Evolutionary conservation across 2,113 vertebrate species (phyloP), one percentile per base, ranked within the genome.

Genomic region (Cercocebus atys): DNA sequence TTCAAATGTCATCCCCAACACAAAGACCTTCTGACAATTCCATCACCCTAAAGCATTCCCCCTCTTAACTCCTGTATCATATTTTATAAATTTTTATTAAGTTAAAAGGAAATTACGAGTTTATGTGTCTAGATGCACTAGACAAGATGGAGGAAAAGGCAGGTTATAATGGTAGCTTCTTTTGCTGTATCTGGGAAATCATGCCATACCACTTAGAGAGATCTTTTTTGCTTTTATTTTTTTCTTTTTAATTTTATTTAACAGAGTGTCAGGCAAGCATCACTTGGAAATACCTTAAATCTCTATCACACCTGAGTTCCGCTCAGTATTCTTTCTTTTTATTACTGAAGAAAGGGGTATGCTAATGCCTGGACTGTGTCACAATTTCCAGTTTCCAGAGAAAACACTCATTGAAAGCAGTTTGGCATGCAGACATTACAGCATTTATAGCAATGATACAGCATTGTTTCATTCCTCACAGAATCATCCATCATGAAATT

Each of bases 371-470:
- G 55, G 35, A 45, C 78, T n/a, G 11, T 35, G 52, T 94, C 92
- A 84, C 1, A 20, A 5, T 97, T 96, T 90, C 75, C 93, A 89
- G 68, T 79, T 92, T 95, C 94, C 92, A 95, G 82, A 93, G 89
- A 95, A 96, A 90, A 94, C 73, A 94, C 35, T 97, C 14, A 20
- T 11, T 92, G 91, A 95, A 75, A 94, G 82, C 17, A 59, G 17
- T 72, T 59, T 93, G 81, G 88, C 82, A 20, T 79, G 59, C 79
- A 82, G 82, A 96, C 97, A 94, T 88, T 59, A 57, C 88, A 66
- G 68, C 79, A 52, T 55, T 52, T 45, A 20, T 0, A 25, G 43
- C 32, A 8, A 23, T 64, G 68, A 55, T 22, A 40, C 59, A 52
- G 66, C 23, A 20, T 57, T 79, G 40, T 72, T 40, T 50, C 50